These are phyloP conservation scores for Odontocerum albicorne DNA, from an alignment of 2,888 invertebrate species.

Conservation along the genomic window DNA sequence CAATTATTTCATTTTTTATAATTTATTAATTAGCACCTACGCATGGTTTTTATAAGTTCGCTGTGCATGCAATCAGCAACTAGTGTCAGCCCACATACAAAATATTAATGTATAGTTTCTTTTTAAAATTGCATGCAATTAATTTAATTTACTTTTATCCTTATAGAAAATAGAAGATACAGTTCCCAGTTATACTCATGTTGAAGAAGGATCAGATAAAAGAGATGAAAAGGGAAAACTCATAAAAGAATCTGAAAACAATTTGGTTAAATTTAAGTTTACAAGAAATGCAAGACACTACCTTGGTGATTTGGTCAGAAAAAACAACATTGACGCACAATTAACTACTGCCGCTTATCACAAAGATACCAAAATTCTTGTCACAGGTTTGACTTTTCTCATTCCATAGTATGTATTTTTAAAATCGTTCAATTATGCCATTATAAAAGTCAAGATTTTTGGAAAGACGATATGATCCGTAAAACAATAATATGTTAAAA, in stretches of 20 bases:
- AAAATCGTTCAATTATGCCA: too few relatives aligned
- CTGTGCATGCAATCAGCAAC: too few relatives aligned
- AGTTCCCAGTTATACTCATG: constrained; percentile 31
- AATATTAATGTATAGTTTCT: too few relatives aligned
- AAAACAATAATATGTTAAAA: too few relatives aligned
- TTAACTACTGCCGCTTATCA: constrained; percentile 87
- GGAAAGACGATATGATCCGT: neutral
- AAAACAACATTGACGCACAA: constrained; percentile 61
- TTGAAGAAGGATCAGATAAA: constrained; percentile 27
- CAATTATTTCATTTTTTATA: too few relatives aligned
- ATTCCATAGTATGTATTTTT: too few relatives aligned
- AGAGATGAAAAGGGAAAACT: constrained; percentile 32
- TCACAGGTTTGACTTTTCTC: constrained; percentile 59
- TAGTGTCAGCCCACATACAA: too few relatives aligned
- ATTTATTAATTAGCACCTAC: too few relatives aligned
- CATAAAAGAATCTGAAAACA: constrained; percentile 11
- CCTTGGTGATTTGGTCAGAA: constrained; percentile 69
- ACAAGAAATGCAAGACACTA: constrained; percentile 74
- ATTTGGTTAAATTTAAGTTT: constrained; percentile 54
- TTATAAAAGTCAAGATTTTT: neutral
- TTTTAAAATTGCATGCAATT: too few relatives aligned
- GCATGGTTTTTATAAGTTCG: too few relatives aligned
- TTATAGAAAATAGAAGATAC: constrained; percentile 29
- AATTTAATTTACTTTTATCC: neutral
- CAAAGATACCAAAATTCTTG: constrained; percentile 74